phyloP scores from a whole-genome alignment of 2,797 vertebrate species.

The Phrynocephalus guinanensis region DNA sequence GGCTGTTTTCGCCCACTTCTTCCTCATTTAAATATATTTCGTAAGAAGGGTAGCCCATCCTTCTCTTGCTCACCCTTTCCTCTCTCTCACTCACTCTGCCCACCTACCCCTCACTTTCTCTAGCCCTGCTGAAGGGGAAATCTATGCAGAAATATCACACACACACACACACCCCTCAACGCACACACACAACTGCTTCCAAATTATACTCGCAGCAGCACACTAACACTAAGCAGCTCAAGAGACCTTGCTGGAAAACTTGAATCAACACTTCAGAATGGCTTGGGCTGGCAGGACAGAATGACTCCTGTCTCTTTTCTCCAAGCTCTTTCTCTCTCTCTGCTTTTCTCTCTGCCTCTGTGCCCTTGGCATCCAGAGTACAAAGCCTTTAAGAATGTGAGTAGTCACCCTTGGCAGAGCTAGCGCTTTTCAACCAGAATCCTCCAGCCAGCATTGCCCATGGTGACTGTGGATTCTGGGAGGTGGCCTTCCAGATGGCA shows the following conservation, averaged over 20 bases:
- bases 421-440: no score
- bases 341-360: fast-evolving
- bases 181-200: conserved; percentile 37
- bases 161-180: no score
- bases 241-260: neutral
- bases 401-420: neutral
- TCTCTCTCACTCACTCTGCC: neutral
- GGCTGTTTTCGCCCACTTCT: neutral
- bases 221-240: conserved; percentile 59
- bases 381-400: neutral
- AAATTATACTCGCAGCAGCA: conserved; percentile 45
- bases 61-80: neutral
- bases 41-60: conserved; percentile 18
- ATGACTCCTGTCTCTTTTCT: neutral
- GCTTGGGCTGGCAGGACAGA: conserved; percentile 10
- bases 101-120: neutral
- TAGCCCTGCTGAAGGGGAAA: conserved; percentile 51
- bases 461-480: no score
- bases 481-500: no score
- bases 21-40: conserved; percentile 41
- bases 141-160: conserved; percentile 60
- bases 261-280: conserved; percentile 24
- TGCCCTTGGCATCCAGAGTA: neutral
- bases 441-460: no score
- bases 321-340: neutral